These are phyloP conservation scores for Pogonocherus hispidulus DNA, from an alignment of 2,888 invertebrate species.

Conservation along the genomic window DNA sequence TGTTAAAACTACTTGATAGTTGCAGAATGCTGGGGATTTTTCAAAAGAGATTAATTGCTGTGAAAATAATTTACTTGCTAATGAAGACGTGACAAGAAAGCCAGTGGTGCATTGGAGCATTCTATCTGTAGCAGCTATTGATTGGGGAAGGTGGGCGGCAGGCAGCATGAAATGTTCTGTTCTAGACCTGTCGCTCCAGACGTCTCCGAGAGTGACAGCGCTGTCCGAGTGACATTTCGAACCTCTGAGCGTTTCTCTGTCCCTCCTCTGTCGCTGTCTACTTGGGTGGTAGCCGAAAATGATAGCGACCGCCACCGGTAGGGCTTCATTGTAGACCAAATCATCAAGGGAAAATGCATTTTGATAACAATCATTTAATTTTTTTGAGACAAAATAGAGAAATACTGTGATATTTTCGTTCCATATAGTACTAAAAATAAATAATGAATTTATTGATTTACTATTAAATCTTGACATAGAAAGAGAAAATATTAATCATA, in stretches of 20 bases:
- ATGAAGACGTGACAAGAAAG: constrained; percentile 24
- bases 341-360: neutral
- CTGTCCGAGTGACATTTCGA: constrained; percentile 60
- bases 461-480: too few relatives aligned
- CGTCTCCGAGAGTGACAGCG: constrained; percentile 64
- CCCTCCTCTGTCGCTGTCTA: constrained; percentile 32
- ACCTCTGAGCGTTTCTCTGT: constrained; percentile 40
- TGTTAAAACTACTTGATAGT: too few relatives aligned
- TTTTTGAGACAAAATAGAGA: too few relatives aligned
- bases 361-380: too few relatives aligned
- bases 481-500: too few relatives aligned
- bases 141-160: constrained; percentile 48
- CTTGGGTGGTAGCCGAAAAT: neutral
- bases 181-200: constrained; percentile 61
- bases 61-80: constrained; percentile 6
- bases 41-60: too few relatives aligned
- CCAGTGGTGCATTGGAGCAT: constrained; percentile 34
- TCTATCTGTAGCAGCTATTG: constrained; percentile 46
- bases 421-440: too few relatives aligned
- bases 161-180: constrained; percentile 52
- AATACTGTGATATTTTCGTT: too few relatives aligned
- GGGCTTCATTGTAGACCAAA: neutral
- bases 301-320: constrained; percentile 34
- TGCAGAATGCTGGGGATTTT: too few relatives aligned
- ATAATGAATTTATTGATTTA: too few relatives aligned